Evolutionary conservation across 2,888 invertebrate genomes (phyloP).

Genomic region (Ptilodon capucinus): DNA sequence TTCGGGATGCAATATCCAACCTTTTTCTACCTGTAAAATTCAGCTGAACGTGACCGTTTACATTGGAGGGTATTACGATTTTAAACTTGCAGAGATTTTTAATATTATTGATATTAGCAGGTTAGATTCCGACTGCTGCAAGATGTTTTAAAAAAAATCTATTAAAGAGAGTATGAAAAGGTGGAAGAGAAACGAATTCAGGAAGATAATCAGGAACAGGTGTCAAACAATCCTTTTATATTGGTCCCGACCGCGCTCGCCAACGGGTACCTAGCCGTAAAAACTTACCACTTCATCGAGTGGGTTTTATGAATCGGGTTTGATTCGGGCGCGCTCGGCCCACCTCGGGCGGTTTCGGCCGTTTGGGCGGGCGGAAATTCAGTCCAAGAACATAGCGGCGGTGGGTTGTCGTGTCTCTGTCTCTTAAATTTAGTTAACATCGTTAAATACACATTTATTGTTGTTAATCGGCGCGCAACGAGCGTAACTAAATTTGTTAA

Average conservation of each 20-base stretch:
- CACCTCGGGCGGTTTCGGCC: slow-evolving; percentile 49
- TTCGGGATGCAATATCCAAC: slow-evolving; percentile 61
- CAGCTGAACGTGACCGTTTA: slow-evolving; percentile 18
- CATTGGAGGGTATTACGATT: neutral
- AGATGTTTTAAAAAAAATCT: too few relatives aligned
- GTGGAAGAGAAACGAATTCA: slow-evolving; percentile 21
- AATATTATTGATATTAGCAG: too few relatives aligned
- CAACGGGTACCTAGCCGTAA: slow-evolving; percentile 74
- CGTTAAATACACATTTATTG: slow-evolving; percentile 58
- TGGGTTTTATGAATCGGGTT: slow-evolving; percentile 69
- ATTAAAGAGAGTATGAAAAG: too few relatives aligned
- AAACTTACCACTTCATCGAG: slow-evolving; percentile 81
- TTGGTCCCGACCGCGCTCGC: slow-evolving; percentile 65
- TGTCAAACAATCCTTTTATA: slow-evolving; percentile 72
- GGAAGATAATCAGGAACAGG: slow-evolving; percentile 60
- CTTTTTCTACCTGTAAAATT: slow-evolving; percentile 40
- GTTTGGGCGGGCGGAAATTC: slow-evolving; percentile 68
- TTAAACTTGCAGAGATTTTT: slow-evolving; percentile 4
- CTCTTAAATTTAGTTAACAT: slow-evolving; percentile 49
- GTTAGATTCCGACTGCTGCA: too few relatives aligned
- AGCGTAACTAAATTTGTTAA: slow-evolving; percentile 21
- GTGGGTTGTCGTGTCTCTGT: slow-evolving; percentile 45
- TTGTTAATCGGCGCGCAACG: slow-evolving; percentile 28
- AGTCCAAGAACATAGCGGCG: slow-evolving; percentile 54
- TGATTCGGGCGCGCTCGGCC: slow-evolving; percentile 44